Evolutionary conservation across 2,797 vertebrate genomes (phyloP), one percentile per base, ranked within the genome.

Genomic region (Decapterus maruadsi): DNA sequence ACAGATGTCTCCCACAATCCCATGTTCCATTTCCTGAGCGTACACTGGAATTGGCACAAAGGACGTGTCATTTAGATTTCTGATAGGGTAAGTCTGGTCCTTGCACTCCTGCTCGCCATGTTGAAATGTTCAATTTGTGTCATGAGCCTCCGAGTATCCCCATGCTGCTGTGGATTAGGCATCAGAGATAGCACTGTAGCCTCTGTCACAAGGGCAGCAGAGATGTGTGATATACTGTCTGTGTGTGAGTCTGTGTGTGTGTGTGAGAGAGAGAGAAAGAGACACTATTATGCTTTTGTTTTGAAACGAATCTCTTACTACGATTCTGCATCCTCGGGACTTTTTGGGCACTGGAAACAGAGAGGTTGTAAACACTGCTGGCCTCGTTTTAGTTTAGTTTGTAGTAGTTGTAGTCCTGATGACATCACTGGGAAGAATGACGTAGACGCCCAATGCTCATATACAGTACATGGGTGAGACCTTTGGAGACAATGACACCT

Each of bases 71-170:
- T 91, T 86, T 87, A 80, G 86, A 88, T 87, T 80, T 82, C 66
- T 74, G 87, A 93, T 87, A 72, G 80, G 68, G 50, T 81, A 72
- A 89, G 72, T 81, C 74, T 65, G 77, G 51, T 56, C 46, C 53
- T 58, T 71, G 71, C 80, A 61, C 60, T 78, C 70, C 17, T 40
- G 81, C 80, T 69, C 77, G 40, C 53, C 59, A n/a, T 70, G 73
- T 56, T 67, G 68, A 90, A 91, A 87, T 90, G 78, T 90, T 89
- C 85, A 83, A 83, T 92, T 89, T 93, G 80, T 87, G 77, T 84
- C 86, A 76, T 82, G 72, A 82, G 78, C 77, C 82, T 72, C 59
- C 64, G 60, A 63, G 59, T 77, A 70, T 68, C 80, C 78, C 58
- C 45, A 43, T 42, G 69, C 68, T 77, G 85, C 75, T 68, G 69